Evolutionary conservation across 1,140 invertebrate genomes (phyloP).

Genomic region (Acromyrmex echinatior): DNA sequence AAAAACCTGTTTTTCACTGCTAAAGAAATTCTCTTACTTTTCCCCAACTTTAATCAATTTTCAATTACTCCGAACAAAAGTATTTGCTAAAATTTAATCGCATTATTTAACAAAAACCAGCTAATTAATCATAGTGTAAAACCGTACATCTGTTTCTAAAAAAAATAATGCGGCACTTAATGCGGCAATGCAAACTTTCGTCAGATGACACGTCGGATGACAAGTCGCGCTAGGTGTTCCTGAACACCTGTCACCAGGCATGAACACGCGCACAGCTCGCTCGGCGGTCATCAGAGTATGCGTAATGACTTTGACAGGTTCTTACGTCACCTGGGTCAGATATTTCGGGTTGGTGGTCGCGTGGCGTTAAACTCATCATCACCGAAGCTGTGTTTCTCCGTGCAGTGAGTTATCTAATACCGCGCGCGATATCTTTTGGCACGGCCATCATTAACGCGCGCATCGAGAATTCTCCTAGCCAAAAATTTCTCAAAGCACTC

Average conservation of each 20-base stretch:
- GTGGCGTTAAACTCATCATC: conserved; percentile 74
- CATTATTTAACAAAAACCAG: neutral
- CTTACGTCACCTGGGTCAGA: conserved; percentile 79
- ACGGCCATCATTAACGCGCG: conserved; percentile 35
- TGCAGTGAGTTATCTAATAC: conserved; percentile 72
- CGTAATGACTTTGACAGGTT: conserved; percentile 73
- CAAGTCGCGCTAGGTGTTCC: conserved; percentile 61
- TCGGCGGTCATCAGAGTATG: conserved; percentile 6
- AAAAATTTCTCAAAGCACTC: conserved; percentile 65
- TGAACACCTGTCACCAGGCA: conserved; percentile 73
- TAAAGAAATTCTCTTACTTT: conserved; percentile 1
- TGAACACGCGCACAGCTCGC: conserved; percentile 56
- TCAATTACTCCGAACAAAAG: neutral
- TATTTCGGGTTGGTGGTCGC: conserved; percentile 76
- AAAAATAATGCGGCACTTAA: neutral
- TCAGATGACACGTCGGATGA: conserved; percentile 38
- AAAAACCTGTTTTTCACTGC: neutral
- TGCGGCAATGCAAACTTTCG: conserved; percentile 12
- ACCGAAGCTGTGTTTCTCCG: conserved; percentile 5
- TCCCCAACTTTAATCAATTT: neutral
- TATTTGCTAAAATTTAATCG: neutral
- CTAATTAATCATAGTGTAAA: neutral
- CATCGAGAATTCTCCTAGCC: conserved; percentile 54
- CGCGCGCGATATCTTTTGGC: conserved; percentile 70
- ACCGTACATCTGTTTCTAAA: neutral